phyloP scores from a whole-genome alignment of 1,140 invertebrate genomes.

The Lepidurus couesii region DNA sequence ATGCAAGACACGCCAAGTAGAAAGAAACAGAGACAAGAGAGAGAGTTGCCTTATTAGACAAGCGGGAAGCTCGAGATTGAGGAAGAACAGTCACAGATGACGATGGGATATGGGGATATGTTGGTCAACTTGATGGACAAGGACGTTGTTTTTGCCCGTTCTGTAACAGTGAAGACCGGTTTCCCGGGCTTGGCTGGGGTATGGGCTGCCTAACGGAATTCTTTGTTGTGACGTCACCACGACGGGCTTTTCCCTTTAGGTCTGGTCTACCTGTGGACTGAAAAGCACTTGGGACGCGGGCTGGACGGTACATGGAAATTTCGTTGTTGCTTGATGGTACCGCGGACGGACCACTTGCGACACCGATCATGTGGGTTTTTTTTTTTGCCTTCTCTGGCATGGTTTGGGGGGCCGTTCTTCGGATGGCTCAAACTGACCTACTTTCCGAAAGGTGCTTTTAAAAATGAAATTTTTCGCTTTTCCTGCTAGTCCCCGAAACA shows the following conservation, averaged over 20 bases:
- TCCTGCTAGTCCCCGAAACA: not conserved
- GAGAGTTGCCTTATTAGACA: not conserved
- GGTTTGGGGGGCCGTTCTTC: not conserved
- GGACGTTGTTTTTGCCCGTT: not conserved
- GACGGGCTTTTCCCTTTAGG: not conserved
- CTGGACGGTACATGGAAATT: no score
- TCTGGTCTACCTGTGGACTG: not conserved
- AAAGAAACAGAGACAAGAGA: not conserved
- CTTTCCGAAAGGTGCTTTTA: not conserved
- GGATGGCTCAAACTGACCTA: not conserved
- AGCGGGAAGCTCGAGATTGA: not conserved
- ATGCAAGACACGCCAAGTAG: not conserved
- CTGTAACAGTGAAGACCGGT: constrained; percentile 5
- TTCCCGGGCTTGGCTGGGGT: not conserved
- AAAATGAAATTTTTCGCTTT: constrained; percentile 2
- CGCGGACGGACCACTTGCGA: not conserved
- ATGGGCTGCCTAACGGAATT: constrained; percentile 4
- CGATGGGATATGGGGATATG: not conserved
- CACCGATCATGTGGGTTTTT: not conserved
- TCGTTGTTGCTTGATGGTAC: no score
- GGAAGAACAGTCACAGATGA: not conserved
- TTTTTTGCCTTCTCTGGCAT: not conserved
- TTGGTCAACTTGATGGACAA: constrained; percentile 1
- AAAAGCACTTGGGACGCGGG: not conserved
- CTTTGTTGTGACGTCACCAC: not conserved